phyloP scores from a whole-genome alignment of 2,113 vertebrate species.

The Mus spicilegus region DNA sequence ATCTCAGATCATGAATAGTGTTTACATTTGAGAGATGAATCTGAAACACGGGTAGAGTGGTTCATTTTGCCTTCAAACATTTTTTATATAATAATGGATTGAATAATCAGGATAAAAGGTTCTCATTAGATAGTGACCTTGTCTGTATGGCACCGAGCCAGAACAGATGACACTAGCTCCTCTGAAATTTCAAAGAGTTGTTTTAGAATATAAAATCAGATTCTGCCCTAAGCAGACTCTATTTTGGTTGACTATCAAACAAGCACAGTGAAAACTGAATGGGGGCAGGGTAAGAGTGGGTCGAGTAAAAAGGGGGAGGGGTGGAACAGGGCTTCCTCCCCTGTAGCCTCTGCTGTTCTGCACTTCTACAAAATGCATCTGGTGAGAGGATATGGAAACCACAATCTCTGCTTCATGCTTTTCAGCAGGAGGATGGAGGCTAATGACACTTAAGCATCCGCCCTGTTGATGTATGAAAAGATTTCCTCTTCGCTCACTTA shows the following conservation, averaged over 20 bases:
- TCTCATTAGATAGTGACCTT: slow-evolving; percentile 61
- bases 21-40: slow-evolving; percentile 70
- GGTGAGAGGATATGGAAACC: neutral
- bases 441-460: neutral
- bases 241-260: neutral
- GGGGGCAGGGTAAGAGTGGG: neutral
- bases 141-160: neutral
- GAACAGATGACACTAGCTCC: slow-evolving; percentile 20
- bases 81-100: slow-evolving; percentile 55
- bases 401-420: neutral
- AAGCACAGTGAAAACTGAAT: neutral
- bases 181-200: neutral
- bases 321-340: neutral
- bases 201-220: slow-evolving; percentile 46
- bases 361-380: neutral
- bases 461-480: neutral
- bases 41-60: slow-evolving; percentile 53
- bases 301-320: neutral
- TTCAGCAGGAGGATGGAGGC: neutral
- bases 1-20: slow-evolving; percentile 65
- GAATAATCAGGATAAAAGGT: slow-evolving; percentile 41
- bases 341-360: neutral
- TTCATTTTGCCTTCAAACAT: slow-evolving; percentile 65
- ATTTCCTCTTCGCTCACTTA: neutral
- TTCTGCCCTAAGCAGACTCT: slow-evolving; percentile 36